Base-by-base conservation (phyloP, 2,888 invertebrate genomes). In the Dynastes hyllus region DNA sequence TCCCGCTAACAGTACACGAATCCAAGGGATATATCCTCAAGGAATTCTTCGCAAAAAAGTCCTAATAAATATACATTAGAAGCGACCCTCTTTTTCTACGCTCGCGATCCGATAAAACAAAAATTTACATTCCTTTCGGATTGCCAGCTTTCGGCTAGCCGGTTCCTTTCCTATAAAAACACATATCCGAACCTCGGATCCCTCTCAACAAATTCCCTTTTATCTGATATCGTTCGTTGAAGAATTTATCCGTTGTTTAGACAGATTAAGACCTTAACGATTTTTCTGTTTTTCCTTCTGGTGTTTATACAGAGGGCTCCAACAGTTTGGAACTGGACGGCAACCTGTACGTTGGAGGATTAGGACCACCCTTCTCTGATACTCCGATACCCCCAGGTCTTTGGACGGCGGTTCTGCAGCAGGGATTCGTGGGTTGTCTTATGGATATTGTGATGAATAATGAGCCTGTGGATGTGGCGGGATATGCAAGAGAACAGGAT, bases 401-500 rank as follows among this genome's bases (percentile, higher is more conserved):
- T 80, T 98, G 98, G 98, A 96, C 97, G 0, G 97, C 95, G 0
- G 94, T 95, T 6, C 89, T 98, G 76, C 92, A 96, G 79, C 95
- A 96, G 85, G 98, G 98, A 29, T 98, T 96, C 87, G 97, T 98
- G 6, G 98, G 98, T 1, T 98, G 98, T 88, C 92, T 98, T 86
- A 92, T 97, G 82, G 97, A 98, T 87, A 91, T 98, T 84, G 93
- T 95, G 83, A 91, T 98, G 86, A 97, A 98, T 87, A 95, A 95
- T 69, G 94, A 96, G 84, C 93, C 96, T 0, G 93, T 97, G 80
- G 97, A 98, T 87, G 92, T 98, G 80, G 96, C 97, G 2, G 94
- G 94, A 37, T 96, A 94, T 87, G 97, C 97, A 1, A 91, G 96
- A 84, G 95, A 96, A 85, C 98, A 98, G 88, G 96, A 97, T 89